Evolutionary conservation across 2,113 vertebrate genomes (phyloP).

Genomic region (Corythornis vintsioides): DNA sequence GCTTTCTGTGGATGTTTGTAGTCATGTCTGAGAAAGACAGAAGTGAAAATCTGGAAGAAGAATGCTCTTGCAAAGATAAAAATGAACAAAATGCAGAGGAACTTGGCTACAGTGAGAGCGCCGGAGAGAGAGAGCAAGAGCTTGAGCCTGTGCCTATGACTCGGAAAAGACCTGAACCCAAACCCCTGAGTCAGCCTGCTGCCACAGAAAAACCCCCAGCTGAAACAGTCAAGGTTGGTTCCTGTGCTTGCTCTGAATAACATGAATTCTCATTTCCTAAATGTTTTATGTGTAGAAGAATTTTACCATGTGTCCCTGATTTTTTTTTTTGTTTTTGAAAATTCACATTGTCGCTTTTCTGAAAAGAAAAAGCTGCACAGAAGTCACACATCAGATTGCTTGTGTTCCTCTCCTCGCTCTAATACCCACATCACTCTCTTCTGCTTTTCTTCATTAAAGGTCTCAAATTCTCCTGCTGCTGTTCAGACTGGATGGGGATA

Average conservation of each 20-base stretch:
- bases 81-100: constrained; percentile 37
- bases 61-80: neutral
- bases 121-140: constrained; percentile 33
- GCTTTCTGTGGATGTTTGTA: constrained; percentile 32
- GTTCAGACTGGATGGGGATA: constrained; percentile 89
- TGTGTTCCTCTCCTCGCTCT: neutral
- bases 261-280: neutral
- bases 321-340: neutral
- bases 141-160: constrained; percentile 78
- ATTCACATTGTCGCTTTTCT: neutral
- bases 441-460: constrained; percentile 62
- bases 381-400: neutral
- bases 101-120: neutral
- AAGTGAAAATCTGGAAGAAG: constrained; percentile 23
- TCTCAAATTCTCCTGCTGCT: constrained; percentile 66
- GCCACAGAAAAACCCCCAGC: constrained; percentile 1
- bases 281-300: neutral
- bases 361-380: neutral
- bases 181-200: constrained; percentile 38
- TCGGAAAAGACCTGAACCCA: constrained; percentile 85
- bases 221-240: constrained; percentile 41
- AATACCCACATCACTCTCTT: neutral
- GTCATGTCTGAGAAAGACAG: constrained; percentile 76
- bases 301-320: neutral
- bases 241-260: neutral